phyloP scores from a whole-genome alignment of 92 coral and sea anemone species.

The Plumapathes pennacea region DNA sequence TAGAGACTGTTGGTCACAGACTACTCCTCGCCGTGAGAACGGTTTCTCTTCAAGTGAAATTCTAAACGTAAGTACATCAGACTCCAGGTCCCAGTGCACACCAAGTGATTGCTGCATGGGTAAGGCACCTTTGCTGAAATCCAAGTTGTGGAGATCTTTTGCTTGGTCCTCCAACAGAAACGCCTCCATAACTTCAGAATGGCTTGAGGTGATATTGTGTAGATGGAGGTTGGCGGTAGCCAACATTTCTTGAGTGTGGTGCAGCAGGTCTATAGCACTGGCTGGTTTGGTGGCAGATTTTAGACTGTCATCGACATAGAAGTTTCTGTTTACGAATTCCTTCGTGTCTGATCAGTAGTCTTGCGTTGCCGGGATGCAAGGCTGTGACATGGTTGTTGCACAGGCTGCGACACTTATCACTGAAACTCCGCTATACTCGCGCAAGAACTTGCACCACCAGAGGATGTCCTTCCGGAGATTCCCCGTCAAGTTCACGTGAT shows the following conservation, averaged over 20 bases:
- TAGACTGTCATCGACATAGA: constrained; percentile 33
- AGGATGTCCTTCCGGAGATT: constrained; percentile 14
- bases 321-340: constrained; percentile 17
- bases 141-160: constrained; percentile 8
- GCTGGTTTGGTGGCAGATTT: constrained; percentile 13
- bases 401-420: constrained; percentile 11
- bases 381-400: constrained; percentile 16
- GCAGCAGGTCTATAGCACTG: neutral
- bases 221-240: constrained; percentile 3
- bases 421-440: constrained; percentile 17
- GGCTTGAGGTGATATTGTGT: constrained; percentile 6
- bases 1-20: too few species aligned
- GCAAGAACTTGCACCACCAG: constrained; percentile 29
- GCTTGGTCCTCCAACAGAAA: constrained; percentile 12
- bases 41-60: constrained; percentile 19
- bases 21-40: constrained; percentile 37
- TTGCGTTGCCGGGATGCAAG: too few species aligned
- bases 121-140: neutral
- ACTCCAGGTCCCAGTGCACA: constrained; percentile 24
- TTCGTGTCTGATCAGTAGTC: too few species aligned
- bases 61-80: constrained; percentile 16
- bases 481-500: constrained; percentile 7
- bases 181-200: constrained; percentile 5
- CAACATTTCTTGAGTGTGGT: neutral
- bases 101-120: constrained; percentile 17